Conservation (phyloP, 2,888 invertebrate genomes). For the Cerastis leucographa region DNA sequence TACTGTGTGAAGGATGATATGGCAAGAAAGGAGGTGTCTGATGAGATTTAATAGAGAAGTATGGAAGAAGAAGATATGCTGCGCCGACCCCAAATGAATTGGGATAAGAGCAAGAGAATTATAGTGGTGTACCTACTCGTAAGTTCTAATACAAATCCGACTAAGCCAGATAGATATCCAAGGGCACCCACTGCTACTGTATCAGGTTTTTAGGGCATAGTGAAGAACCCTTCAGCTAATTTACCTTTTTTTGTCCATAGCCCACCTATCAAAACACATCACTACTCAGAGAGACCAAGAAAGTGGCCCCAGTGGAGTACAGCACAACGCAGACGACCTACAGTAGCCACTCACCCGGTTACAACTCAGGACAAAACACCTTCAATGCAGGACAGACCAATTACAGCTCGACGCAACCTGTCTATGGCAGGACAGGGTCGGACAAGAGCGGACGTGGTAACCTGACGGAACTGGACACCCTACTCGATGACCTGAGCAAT, state of each 20-base stretch:
- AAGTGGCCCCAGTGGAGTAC: slow-evolving; percentile 82
- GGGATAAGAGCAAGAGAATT: too few relatives aligned
- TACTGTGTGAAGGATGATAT: too few relatives aligned
- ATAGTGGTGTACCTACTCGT: too few relatives aligned
- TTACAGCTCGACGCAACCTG: slow-evolving; percentile 64
- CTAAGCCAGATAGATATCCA: neutral
- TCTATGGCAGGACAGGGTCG: slow-evolving; percentile 82
- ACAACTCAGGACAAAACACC: slow-evolving; percentile 61
- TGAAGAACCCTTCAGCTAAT: neutral
- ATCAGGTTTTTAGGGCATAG: neutral
- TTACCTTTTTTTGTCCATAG: slow-evolving; percentile 83
- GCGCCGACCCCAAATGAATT: too few relatives aligned
- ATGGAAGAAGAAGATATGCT: too few relatives aligned
- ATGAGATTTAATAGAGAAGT: too few relatives aligned
- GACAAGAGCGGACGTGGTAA: slow-evolving; percentile 90
- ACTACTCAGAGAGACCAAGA: slow-evolving; percentile 72
- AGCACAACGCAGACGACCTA: slow-evolving; percentile 74
- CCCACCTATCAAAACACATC: slow-evolving; percentile 92
- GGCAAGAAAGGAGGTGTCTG: too few relatives aligned
- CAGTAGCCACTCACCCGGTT: slow-evolving; percentile 72
- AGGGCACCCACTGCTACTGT: neutral
- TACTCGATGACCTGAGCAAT: slow-evolving; percentile 97
- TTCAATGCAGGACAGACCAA: slow-evolving; percentile 40
- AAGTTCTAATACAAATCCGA: neutral
- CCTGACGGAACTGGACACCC: slow-evolving; percentile 97